Evolutionary conservation across 2,113 vertebrate genomes (phyloP), one percentile per base, ranked within the genome.

Genomic region (Eolophus roseicapilla): DNA sequence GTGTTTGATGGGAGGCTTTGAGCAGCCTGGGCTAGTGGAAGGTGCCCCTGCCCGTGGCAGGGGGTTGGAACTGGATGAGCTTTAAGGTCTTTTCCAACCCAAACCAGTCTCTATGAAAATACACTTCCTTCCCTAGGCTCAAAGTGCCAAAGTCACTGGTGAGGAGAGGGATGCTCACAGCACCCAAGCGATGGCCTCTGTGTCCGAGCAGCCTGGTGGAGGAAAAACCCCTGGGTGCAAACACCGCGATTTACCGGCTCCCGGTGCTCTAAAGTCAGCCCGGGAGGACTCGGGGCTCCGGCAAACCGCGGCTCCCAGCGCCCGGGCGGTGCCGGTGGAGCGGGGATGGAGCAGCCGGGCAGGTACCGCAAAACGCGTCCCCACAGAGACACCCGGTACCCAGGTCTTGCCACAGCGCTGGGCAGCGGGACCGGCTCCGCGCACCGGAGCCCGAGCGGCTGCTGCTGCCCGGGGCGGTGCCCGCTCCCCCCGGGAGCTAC

Each of bases 191-290:
- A 7, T 1, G 55, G 69, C 13, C 68, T 7, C 65, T 6, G 73
- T 25, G 64, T 2, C 9, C 0, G 57, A 43, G 31, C 47, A 20
- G 43, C 3, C 37, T 1, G 37, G 0, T 0, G 16, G 24, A 33
- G 83, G 1, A 29, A 59, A 59, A 23, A 4, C 57, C 21, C 21
- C 57, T 24, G 57, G 57, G 33, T 35, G 7, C 15, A 24, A 15
- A 35, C 9, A 9, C 33, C 13, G 13, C 20, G 33, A n/a, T 23
- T 33, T n/a, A n/a, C 9, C 57, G 57, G 57, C 20, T 35, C 57
- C 55, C 21, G 57, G 20, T 3, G 33, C 57, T 10, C 21, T 24
- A 9, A 59, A 33, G 57, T 59, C 57, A 9, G 33, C 33, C 13
- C 33, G 33, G 57, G 21, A 9, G 33, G 33, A 7, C 57, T 35